Percentiles rank a stretch among this genome's conserved stretches.
These are phyloP conservation scores for Drosophila yooni DNA, from an alignment of 2,888 invertebrate species.

Conservation along the genomic window DNA sequence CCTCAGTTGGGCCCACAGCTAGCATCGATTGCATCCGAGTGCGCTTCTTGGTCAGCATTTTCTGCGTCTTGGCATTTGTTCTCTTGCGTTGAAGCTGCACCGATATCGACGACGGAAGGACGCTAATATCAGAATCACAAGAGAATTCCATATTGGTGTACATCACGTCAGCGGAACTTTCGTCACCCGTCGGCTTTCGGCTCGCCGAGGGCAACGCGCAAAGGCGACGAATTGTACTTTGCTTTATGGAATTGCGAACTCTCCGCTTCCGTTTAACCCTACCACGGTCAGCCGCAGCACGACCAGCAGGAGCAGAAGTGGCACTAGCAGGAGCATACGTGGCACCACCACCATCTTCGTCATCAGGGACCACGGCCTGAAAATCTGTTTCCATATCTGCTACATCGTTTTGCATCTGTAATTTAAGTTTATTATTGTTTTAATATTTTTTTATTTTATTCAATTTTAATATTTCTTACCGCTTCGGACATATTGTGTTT, in stretches of 20 bases:
- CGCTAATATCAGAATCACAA: background rate
- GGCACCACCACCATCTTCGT: background rate
- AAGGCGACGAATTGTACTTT: conserved; percentile 20
- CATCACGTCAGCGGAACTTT: conserved; percentile 7
- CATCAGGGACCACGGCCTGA: background rate
- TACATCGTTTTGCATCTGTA: background rate
- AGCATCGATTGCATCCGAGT: no score
- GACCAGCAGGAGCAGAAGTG: background rate
- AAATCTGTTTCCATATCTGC: background rate
- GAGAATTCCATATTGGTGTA: conserved; percentile 29
- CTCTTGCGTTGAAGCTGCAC: background rate
- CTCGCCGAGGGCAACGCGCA: background rate
- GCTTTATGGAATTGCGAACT: background rate
- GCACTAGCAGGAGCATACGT: background rate
- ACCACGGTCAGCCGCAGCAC: fast-evolving
- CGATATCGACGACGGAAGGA: background rate
- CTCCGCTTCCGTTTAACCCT: background rate
- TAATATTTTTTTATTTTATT: background rate
- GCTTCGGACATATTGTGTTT: background rate
- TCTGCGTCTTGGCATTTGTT: no score
- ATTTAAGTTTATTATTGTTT: background rate
- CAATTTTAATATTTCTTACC: background rate
- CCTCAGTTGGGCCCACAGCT: background rate
- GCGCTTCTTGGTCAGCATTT: no score
- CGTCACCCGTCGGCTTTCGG: fast-evolving